Evolutionary conservation across 2,888 invertebrate genomes (phyloP).

Genomic region (Globia sparganii): DNA sequence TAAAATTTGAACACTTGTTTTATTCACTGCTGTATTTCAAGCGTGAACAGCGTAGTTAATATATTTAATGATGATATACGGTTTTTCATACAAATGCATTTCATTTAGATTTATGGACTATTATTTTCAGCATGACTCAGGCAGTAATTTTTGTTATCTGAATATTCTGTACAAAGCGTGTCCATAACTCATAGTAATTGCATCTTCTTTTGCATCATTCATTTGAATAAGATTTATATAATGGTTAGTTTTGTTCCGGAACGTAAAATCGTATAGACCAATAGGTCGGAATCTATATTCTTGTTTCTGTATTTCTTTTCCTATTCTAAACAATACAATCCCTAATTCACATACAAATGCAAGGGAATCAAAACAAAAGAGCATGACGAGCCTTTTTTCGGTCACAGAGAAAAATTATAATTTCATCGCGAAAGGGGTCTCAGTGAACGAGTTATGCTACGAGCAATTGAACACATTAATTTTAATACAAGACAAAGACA

Average conservation of each 20-base stretch:
- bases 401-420: conserved; percentile 47
- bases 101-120: conserved; percentile 48
- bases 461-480: conserved; percentile 85
- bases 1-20: conserved; percentile 55
- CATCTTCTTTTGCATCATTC: conserved; percentile 34
- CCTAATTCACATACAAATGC: conserved; percentile 8
- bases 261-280: not conserved
- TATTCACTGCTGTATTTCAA: conserved; percentile 55
- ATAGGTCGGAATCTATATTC: conserved; percentile 5
- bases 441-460: conserved; percentile 70
- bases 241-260: not conserved
- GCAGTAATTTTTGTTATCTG: conserved; percentile 26
- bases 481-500: conserved; percentile 83
- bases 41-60: conserved; percentile 58
- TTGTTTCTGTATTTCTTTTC: not conserved
- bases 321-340: not conserved
- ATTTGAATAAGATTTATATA: conserved; percentile 3
- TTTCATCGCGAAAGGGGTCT: conserved; percentile 72
- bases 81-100: conserved; percentile 59
- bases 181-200: conserved; percentile 29
- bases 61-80: conserved; percentile 61
- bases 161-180: conserved; percentile 25
- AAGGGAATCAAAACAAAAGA: conserved; percentile 39
- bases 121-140: conserved; percentile 46
- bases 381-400: conserved; percentile 47